Base-by-base conservation (phyloP, 2,888 invertebrate species). In the Drosophila fulvimacula region DNA sequence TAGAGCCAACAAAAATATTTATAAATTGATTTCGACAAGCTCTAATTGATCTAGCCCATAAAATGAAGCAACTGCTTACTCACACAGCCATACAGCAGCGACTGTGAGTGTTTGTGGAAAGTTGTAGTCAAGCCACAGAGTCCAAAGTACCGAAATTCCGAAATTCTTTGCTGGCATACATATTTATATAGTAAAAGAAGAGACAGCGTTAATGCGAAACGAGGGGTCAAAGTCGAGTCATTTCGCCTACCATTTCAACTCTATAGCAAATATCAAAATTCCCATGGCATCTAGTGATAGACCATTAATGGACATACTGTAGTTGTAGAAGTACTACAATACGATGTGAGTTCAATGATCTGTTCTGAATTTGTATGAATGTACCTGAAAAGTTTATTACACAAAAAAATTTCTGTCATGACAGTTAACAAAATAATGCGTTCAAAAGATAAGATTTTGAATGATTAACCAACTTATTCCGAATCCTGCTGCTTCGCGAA, bases 401-500 rank as follows among this genome's bases (percentile, higher is more conserved):
- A 49, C 21, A 34, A 27, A n/a, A 15, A 15, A 44, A 27, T 42
- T 42, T n/a, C 6, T 3, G 13, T 7, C 4, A 2, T 17, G 15
- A 19, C 15, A 10, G 46, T 4, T 1, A 42, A 51, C 0, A 24
- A 24, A n/a, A 21, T 21, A 51, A 21, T 6, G 10, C 5, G 32
- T 15, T 24, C 36, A 36, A 10, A 3, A 11, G 36, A 38, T 11
- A 34, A 7, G 3, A 34, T 21, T 15, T 15, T 15, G 9, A 3
- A 19, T 30, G 30, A 3, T 13, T 13, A 13, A 41, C 19, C 21
- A 13, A 21, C 24, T 24, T 21, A 44, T 7, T 61, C 53, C 2
- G n/a, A 0, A 0, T n/a, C 34, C 81, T 93, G 93, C 48, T 91
- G 82, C 72, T 94, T 94, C 0, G 95, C 94, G 79, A 95, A 94